phyloP scores from a whole-genome alignment of 1,140 invertebrate genomes.

The Marisa cornuarietis region DNA sequence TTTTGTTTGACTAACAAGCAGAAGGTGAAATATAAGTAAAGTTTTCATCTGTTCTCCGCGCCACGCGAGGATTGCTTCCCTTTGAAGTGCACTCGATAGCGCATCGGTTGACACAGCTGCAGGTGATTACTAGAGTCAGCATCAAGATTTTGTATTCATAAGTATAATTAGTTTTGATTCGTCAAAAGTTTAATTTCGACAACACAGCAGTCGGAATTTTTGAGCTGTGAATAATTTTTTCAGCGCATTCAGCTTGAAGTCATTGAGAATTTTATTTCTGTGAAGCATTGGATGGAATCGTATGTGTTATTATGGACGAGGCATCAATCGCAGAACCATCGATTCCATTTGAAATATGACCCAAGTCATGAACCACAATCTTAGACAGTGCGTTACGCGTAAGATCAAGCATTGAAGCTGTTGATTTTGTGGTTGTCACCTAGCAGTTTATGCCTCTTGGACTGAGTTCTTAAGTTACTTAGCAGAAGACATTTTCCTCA shows the following conservation, averaged over 20 bases:
- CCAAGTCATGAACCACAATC: background rate
- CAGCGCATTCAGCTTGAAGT: background rate
- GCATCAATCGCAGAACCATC: too few relatives aligned
- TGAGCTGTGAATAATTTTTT: background rate
- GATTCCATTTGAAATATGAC: too few relatives aligned
- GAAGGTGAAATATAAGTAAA: background rate
- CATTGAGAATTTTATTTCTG: too few relatives aligned
- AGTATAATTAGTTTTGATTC: background rate
- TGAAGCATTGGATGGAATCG: too few relatives aligned
- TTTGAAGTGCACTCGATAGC: constrained; percentile 7
- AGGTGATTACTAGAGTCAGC: background rate
- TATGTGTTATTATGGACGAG: too few relatives aligned
- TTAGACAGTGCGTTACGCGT: background rate
- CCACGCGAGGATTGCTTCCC: constrained; percentile 19
- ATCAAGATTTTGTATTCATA: background rate
- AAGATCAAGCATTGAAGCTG: background rate
- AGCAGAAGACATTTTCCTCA: background rate
- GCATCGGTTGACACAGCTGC: constrained; percentile 1
- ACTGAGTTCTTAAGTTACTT: background rate
- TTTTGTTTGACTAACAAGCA: background rate
- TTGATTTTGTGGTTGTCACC: background rate
- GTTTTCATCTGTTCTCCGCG: background rate
- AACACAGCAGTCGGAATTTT: background rate
- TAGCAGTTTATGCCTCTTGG: background rate
- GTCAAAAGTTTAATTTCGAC: background rate